phyloP scores from a whole-genome alignment of 1,140 invertebrate genomes.

The Calycopis cecrops region DNA sequence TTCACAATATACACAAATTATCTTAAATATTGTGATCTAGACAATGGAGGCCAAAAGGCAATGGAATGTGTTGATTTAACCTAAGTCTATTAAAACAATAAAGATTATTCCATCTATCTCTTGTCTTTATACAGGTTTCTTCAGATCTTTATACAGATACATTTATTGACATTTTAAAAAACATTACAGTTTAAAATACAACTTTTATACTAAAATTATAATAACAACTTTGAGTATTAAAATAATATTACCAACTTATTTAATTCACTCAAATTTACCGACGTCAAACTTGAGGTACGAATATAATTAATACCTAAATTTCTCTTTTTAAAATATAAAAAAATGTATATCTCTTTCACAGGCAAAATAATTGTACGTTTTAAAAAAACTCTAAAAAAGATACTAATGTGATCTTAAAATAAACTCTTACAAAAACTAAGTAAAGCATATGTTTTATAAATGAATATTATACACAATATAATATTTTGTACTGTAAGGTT shows the following conservation, averaged over 20 bases:
- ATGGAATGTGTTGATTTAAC: too few relatives aligned
- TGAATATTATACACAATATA: constrained; percentile 61
- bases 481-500: constrained; percentile 71
- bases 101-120: too few relatives aligned
- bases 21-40: too few relatives aligned
- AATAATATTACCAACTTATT: constrained; percentile 1
- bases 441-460: constrained; percentile 65
- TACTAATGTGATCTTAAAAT: constrained; percentile 38
- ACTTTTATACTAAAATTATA: not conserved
- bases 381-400: constrained; percentile 38
- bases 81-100: too few relatives aligned
- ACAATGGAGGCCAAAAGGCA: too few relatives aligned
- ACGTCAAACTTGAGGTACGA: constrained; percentile 52
- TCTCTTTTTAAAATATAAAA: not conserved
- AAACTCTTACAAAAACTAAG: constrained; percentile 56
- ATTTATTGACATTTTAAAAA: too few relatives aligned
- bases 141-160: too few relatives aligned
- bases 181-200: too few relatives aligned
- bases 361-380: constrained; percentile 44
- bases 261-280: not conserved
- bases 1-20: too few relatives aligned
- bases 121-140: too few relatives aligned
- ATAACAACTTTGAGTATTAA: not conserved
- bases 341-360: not conserved
- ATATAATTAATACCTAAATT: constrained; percentile 31